Evolutionary conservation across 2,113 vertebrate species (phyloP).

Genomic region (Myotis brandtii): DNA sequence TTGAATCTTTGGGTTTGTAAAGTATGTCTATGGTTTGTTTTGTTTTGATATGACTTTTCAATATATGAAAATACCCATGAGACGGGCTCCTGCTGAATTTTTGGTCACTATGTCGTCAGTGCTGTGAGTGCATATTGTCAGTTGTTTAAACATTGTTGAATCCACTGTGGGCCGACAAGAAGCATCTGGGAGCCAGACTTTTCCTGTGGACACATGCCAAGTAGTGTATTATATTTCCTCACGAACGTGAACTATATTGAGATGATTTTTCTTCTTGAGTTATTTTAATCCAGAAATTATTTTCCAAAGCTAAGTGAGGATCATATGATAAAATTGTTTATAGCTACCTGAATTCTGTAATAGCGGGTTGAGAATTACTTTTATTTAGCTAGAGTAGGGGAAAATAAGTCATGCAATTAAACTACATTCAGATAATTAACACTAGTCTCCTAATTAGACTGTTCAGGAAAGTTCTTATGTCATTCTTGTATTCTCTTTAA

Average conservation of each 20-base stretch:
- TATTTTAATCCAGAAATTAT: slow-evolving; percentile 71
- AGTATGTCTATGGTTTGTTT: slow-evolving; percentile 43
- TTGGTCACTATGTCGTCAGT: slow-evolving; percentile 72
- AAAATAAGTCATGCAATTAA: slow-evolving; percentile 73
- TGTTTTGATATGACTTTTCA: slow-evolving; percentile 66
- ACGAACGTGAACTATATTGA: slow-evolving; percentile 76
- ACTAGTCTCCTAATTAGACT: slow-evolving; percentile 72
- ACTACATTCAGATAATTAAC: slow-evolving; percentile 73
- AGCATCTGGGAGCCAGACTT: slow-evolving; percentile 89
- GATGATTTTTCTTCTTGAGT: slow-evolving; percentile 81
- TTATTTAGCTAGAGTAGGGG: slow-evolving; percentile 46
- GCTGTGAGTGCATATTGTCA: slow-evolving; percentile 74
- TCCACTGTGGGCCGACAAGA: slow-evolving; percentile 79
- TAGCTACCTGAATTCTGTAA: slow-evolving; percentile 74
- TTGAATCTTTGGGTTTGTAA: neutral
- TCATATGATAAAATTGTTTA: slow-evolving; percentile 76
- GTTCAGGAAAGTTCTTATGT: slow-evolving; percentile 71
- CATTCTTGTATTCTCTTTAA: slow-evolving; percentile 71
- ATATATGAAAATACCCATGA: slow-evolving; percentile 64
- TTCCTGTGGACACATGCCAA: slow-evolving; percentile 85
- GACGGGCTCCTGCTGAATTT: slow-evolving; percentile 49
- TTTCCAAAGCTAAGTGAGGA: slow-evolving; percentile 58
- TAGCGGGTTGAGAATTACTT: slow-evolving; percentile 67
- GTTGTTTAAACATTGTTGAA: slow-evolving; percentile 82
- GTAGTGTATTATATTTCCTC: slow-evolving; percentile 84